A percentile compares a stretch with the other conserved stretches of the same genome.
These are phyloP conservation scores for Limnephilus marmoratus DNA, from an alignment of 2,888 invertebrate genomes.

Conservation along the genomic window DNA sequence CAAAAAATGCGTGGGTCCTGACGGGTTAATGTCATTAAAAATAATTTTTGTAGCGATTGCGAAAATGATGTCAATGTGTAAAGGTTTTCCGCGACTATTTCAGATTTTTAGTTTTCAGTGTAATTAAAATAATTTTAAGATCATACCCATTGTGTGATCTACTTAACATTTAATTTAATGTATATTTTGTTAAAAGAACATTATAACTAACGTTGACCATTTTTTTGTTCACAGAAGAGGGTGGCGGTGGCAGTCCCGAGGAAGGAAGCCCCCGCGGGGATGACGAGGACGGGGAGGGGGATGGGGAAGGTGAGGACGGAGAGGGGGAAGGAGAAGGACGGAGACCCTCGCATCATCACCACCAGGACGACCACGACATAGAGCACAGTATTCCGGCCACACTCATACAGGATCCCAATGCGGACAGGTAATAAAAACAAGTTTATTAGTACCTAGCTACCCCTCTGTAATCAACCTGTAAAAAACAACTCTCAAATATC, in stretches of 20 bases:
- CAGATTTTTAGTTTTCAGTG: too few relatives aligned
- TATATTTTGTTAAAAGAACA: too few relatives aligned
- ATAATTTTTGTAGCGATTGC: too few relatives aligned
- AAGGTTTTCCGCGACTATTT: too few relatives aligned
- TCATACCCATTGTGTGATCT: background rate
- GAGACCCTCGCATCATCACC: constrained; percentile 69
- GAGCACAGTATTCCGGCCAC: constrained; percentile 78
- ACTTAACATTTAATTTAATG: too few relatives aligned
- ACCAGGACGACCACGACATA: constrained; percentile 73
- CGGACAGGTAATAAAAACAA: constrained; percentile 71
- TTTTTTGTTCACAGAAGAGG: constrained; percentile 74
- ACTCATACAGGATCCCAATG: constrained; percentile 77
- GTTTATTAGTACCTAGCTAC: constrained; percentile 18
- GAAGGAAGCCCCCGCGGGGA: constrained; percentile 74
- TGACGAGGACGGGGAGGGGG: constrained; percentile 70
- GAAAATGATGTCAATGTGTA: too few relatives aligned
- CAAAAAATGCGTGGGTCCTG: too few relatives aligned
- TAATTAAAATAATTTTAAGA: background rate
- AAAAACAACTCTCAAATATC: too few relatives aligned
- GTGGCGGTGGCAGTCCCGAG: constrained; percentile 79
- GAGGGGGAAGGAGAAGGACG: constrained; percentile 72
- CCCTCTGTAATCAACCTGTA: too few relatives aligned
- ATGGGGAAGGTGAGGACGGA: constrained; percentile 74
- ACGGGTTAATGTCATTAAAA: too few relatives aligned
- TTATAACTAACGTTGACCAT: background rate